Conservation (phyloP, 2,797 vertebrate species). For the Phrynocephalus vlangalii region DNA sequence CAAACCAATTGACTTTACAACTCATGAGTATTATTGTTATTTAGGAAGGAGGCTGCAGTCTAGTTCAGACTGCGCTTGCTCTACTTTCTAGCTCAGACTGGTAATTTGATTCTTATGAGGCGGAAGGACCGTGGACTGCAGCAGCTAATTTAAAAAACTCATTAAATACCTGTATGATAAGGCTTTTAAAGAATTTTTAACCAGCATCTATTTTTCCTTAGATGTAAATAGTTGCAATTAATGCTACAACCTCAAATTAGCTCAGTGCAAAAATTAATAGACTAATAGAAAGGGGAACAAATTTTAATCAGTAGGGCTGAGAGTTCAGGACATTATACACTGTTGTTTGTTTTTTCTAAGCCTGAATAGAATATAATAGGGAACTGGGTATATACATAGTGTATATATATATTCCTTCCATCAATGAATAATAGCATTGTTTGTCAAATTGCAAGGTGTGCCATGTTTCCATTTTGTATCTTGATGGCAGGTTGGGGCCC, state of each 20-base stretch:
- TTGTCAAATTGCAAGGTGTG: not conserved
- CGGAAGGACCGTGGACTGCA: not conserved
- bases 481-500: not conserved
- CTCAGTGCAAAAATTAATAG: not conserved
- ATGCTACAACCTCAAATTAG: not conserved
- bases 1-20: too few species aligned
- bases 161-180: slow-evolving; percentile 8
- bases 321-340: not conserved
- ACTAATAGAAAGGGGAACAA: not conserved
- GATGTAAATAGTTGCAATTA: slow-evolving; percentile 10
- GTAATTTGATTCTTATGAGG: not conserved
- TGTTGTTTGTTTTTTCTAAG: not conserved
- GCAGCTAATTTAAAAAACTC: not conserved
- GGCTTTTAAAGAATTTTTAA: not conserved
- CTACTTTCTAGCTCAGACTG: not conserved
- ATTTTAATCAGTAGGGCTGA: not conserved
- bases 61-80: not conserved
- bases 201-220: not conserved
- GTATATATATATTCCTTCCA: not conserved
- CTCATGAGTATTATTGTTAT: not conserved
- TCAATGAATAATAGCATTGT: not conserved
- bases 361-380: not conserved
- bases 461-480: not conserved
- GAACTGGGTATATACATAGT: not conserved
- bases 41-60: not conserved